These are phyloP conservation scores for Lucifuga dentata DNA, from an alignment of 2,113 vertebrate species.

Conservation along the genomic window DNA sequence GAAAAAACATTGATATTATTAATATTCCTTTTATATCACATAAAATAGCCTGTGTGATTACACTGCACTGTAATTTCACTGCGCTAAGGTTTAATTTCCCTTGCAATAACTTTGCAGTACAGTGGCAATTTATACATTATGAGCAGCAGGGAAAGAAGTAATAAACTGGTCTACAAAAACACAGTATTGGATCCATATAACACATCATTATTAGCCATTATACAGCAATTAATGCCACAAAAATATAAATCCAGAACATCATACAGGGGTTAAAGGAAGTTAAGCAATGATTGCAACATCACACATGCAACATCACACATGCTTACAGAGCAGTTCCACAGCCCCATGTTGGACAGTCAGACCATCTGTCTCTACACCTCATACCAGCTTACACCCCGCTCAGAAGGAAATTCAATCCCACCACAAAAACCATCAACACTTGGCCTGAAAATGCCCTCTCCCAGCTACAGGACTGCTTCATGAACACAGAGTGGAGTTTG, in stretches of 20 bases:
- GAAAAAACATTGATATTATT: conserved; percentile 9
- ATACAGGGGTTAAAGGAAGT: background rate
- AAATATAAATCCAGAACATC: background rate
- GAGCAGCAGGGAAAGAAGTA: conserved; percentile 5
- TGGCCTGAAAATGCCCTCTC: no score
- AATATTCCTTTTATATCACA: conserved; percentile 16
- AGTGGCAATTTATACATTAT: conserved; percentile 46
- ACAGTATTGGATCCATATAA: conserved; percentile 4
- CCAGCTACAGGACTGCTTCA: no score
- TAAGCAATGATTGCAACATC: no score
- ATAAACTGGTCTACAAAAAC: conserved; percentile 9
- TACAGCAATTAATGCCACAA: conserved; percentile 1
- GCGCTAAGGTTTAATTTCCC: conserved; percentile 34
- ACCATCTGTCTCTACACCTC: no score
- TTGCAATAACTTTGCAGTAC: conserved; percentile 5
- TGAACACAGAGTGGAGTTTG: no score
- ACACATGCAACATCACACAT: no score
- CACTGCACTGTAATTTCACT: conserved; percentile 36
- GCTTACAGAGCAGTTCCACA: no score
- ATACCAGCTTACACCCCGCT: no score
- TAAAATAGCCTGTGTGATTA: conserved; percentile 2
- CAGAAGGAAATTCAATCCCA: no score
- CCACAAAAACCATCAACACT: no score
- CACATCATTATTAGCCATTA: conserved; percentile 20
- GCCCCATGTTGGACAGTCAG: no score